Conservation (phyloP, 2,113 vertebrate species). For the Platichthys stellatus region DNA sequence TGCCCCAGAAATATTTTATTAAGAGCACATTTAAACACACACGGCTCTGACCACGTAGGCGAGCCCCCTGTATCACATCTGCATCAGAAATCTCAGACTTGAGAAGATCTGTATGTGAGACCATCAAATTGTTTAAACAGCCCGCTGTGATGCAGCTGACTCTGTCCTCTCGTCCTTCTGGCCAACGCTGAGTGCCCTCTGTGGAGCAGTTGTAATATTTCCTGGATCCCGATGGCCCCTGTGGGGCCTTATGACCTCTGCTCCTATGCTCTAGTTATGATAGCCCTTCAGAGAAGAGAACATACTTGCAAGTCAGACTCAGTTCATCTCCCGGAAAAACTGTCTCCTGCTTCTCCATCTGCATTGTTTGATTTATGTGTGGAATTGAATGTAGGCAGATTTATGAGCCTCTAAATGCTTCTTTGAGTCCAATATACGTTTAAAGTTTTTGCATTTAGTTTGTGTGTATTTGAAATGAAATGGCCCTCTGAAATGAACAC, state of each 20-base stretch:
- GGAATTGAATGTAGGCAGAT: constrained; percentile 7
- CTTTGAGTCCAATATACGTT: constrained; percentile 20
- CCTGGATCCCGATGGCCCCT: constrained; percentile 56
- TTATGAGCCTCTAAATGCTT: neutral
- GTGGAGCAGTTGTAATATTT: constrained; percentile 65
- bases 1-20: constrained; percentile 84
- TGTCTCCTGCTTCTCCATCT: constrained; percentile 8
- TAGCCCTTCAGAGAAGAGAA: constrained; percentile 57
- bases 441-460: constrained; percentile 5
- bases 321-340: constrained; percentile 49
- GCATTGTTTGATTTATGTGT: constrained; percentile 26
- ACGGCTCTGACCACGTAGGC: constrained; percentile 62
- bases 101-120: constrained; percentile 28
- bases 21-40: constrained; percentile 81
- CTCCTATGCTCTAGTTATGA: constrained; percentile 57
- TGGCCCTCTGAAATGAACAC: neutral
- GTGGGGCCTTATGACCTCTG: constrained; percentile 68
- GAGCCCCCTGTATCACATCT: constrained; percentile 62
- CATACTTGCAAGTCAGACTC: constrained; percentile 44
- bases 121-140: constrained; percentile 31
- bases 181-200: constrained; percentile 51
- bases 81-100: constrained; percentile 67
- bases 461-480: constrained; percentile 14
- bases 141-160: constrained; percentile 32
- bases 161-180: constrained; percentile 20